Percentiles rank a stretch among this genome's conserved stretches.
Conservation (phyloP, 2,113 vertebrate genomes). For the Ochotona princeps region DNA sequence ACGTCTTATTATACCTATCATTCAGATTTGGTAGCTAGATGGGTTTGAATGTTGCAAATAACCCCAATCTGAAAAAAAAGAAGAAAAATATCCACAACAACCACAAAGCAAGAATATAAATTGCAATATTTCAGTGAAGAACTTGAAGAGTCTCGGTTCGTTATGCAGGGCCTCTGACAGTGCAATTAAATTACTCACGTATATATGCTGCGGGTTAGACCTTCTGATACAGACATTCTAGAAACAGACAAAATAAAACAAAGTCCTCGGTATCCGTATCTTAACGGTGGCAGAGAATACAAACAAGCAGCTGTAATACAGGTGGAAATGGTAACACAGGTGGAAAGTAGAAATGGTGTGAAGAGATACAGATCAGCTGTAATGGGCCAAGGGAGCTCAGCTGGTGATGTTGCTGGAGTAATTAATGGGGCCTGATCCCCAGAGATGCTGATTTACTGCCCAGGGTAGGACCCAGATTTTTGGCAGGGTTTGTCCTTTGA, state of each 20-base stretch:
- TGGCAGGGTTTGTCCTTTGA: background rate
- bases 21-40: background rate
- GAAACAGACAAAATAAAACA: background rate
- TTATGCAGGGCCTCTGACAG: background rate
- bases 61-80: background rate
- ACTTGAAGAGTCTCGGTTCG: background rate
- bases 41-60: slow-evolving; percentile 20
- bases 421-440: background rate
- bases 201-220: background rate
- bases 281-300: background rate
- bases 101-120: background rate
- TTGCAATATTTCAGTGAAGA: background rate
- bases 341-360: background rate
- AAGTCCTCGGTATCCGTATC: background rate
- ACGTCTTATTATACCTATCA: background rate
- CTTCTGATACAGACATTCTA: background rate
- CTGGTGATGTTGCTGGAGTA: background rate
- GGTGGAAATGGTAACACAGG: background rate
- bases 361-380: background rate
- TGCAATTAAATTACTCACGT: background rate
- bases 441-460: background rate
- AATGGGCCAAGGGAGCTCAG: background rate
- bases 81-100: background rate
- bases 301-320: background rate
- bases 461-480: background rate